These are phyloP conservation scores for Cenopis cana DNA, from an alignment of 2,888 invertebrate genomes.

Conservation along the genomic window DNA sequence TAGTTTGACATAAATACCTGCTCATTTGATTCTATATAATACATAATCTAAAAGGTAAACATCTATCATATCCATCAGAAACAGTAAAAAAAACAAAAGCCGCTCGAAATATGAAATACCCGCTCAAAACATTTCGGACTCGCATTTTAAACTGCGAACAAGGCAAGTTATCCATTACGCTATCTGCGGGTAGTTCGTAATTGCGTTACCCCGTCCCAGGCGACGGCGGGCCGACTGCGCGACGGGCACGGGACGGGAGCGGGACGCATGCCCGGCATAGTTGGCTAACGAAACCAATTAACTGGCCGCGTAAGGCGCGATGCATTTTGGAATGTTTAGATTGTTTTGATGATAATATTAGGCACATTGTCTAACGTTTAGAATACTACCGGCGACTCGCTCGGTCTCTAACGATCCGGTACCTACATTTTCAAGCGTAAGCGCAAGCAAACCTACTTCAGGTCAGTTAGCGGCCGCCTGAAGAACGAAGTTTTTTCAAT, in stretches of 20 bases:
- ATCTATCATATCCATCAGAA: too few species aligned
- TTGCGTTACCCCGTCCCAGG: slow-evolving; percentile 57
- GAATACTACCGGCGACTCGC: too few species aligned
- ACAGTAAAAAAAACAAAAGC: slow-evolving; percentile 37
- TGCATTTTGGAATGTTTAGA: slow-evolving; percentile 14
- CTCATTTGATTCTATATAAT: too few species aligned
- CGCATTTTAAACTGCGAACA: slow-evolving; percentile 60
- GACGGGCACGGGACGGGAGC: slow-evolving; percentile 42
- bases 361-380: neutral
- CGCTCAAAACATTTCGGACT: slow-evolving; percentile 5
- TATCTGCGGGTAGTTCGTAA: slow-evolving; percentile 60
- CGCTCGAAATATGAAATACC: slow-evolving; percentile 28
- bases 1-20: too few species aligned
- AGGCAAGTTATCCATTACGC: slow-evolving; percentile 59
- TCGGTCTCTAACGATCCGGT: too few species aligned
- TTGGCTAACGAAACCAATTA: slow-evolving; percentile 78
- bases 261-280: slow-evolving; percentile 52
- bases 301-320: slow-evolving; percentile 35
- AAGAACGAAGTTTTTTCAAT: too few species aligned
- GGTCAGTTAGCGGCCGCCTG: too few species aligned
- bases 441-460: too few species aligned
- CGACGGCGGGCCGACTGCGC: slow-evolving; percentile 5
- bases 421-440: too few species aligned
- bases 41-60: too few species aligned
- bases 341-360: slow-evolving; percentile 19